Evolutionary conservation across 2,888 invertebrate genomes (phyloP), one percentile per base, ranked within the genome.

Genomic region (Lepetodrilus schrolli): DNA sequence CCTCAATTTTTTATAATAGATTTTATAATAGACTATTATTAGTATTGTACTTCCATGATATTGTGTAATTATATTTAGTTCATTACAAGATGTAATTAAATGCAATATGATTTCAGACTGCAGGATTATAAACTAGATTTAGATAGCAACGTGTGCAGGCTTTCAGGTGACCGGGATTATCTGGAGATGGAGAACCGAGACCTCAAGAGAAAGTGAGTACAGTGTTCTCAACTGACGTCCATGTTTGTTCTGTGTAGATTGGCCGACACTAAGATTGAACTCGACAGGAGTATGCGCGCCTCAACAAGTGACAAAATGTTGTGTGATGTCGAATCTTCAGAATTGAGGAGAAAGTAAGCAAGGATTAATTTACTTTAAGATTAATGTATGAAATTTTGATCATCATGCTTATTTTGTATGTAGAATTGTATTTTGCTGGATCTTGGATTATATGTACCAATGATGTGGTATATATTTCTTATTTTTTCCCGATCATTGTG

Each of bases 271-370:
- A 86, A 87, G 66, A 83, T 85, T 68, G 88, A 89, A 78, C 82
- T 90, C 73, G 86, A 87, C 78, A 80, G 84, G 70, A 86, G 84
- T 70, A 77, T 86, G 71, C 80, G 88, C 37, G 78, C 82, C 26
- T 85, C 89, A 2, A 84, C 85, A 50, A 89, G 87, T 78, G 89
- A 88, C 58, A 89, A 90, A 81, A 90, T 90, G 84, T 86, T 89
- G 70, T 82, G 83, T 17, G 89, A 90, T 66, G 80, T 86, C 72
- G 90, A 90, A 78, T 77, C 84, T 48, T 77, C 83, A 37, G 89
- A 90, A 51, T 84, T 90, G 34, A 77, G 87, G 69, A 76, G 86
- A 75, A 89, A 89, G 90, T 90, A 84, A 84, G 87, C 81, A n/a
- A n/a, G n/a, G n/a, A n/a, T n/a, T n/a, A n/a, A n/a, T n/a, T n/a